Conservation (phyloP, 2,888 invertebrate genomes). For the Andrena fulva region DNA sequence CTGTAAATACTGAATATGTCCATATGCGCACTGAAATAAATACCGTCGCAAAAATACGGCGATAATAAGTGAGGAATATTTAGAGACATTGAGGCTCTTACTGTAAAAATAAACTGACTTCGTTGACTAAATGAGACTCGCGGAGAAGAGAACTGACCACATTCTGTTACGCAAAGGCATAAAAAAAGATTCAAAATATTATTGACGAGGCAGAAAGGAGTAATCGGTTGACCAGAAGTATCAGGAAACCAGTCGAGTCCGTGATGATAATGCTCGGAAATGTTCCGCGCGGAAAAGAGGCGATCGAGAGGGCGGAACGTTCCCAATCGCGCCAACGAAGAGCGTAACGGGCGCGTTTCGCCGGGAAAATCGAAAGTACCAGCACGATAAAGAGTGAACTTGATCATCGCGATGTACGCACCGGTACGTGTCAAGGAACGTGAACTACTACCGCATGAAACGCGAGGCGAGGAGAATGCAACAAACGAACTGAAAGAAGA, state of each 20-base stretch:
- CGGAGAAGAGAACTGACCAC: too few relatives aligned
- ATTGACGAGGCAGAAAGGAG: neutral
- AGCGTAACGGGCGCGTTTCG: neutral
- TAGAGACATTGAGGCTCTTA: too few relatives aligned
- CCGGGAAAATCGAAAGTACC: slow-evolving; percentile 50
- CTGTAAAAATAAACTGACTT: too few relatives aligned
- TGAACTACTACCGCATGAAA: slow-evolving; percentile 62
- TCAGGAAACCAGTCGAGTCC: neutral
- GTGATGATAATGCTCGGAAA: too few relatives aligned
- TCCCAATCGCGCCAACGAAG: neutral
- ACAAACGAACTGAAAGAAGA: slow-evolving; percentile 14
- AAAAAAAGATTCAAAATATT: neutral
- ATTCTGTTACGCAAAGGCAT: too few relatives aligned
- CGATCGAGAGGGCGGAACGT: neutral
- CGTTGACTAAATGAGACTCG: too few relatives aligned
- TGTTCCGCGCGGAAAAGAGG: neutral
- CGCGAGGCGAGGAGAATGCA: slow-evolving; percentile 31
- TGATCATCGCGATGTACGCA: slow-evolving; percentile 43
- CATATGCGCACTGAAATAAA: too few relatives aligned
- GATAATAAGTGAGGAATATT: too few relatives aligned
- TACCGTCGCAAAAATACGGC: too few relatives aligned
- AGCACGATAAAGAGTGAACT: slow-evolving; percentile 46
- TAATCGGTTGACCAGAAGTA: too few relatives aligned
- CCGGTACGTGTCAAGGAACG: slow-evolving; percentile 46
- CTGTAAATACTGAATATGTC: too few relatives aligned